These are phyloP conservation scores for Poeciliopsis gracilis DNA, from an alignment of 2,797 vertebrate genomes.

Conservation along the genomic window DNA sequence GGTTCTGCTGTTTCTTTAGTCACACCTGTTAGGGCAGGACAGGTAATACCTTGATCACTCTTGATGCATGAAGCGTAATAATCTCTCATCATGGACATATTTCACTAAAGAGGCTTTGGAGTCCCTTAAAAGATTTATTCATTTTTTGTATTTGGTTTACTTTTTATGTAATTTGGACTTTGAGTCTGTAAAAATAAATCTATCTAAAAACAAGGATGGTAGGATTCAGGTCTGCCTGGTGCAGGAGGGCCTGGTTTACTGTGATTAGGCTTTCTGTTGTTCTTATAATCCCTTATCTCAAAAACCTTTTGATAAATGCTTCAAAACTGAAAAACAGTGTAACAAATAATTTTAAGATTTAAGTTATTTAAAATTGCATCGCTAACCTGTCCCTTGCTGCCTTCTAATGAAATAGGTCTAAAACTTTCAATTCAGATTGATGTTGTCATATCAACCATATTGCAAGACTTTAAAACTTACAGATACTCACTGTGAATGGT, in stretches of 20 bases:
- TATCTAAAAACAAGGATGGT: background rate
- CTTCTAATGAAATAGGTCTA: background rate
- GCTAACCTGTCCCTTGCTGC: background rate
- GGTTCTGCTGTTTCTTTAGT: background rate
- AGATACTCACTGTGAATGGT: background rate
- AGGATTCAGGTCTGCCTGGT: background rate
- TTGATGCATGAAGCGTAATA: background rate
- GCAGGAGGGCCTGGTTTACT: background rate
- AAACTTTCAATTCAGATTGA: background rate
- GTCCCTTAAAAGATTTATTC: too few relatives aligned
- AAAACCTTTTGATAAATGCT: background rate
- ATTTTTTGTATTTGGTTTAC: too few relatives aligned
- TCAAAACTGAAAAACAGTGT: background rate
- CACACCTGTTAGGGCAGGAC: conserved; percentile 6
- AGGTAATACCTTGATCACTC: background rate
- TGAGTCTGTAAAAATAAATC: too few relatives aligned
- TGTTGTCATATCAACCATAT: background rate
- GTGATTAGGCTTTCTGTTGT: background rate
- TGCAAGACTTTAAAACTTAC: background rate
- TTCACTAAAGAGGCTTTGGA: background rate
- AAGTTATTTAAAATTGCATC: background rate
- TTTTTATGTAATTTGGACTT: too few relatives aligned
- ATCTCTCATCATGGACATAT: background rate
- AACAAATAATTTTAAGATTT: background rate
- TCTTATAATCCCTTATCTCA: background rate